phyloP scores from a whole-genome alignment of 2,888 invertebrate genomes.

The Trissoscelio sp. region DNA sequence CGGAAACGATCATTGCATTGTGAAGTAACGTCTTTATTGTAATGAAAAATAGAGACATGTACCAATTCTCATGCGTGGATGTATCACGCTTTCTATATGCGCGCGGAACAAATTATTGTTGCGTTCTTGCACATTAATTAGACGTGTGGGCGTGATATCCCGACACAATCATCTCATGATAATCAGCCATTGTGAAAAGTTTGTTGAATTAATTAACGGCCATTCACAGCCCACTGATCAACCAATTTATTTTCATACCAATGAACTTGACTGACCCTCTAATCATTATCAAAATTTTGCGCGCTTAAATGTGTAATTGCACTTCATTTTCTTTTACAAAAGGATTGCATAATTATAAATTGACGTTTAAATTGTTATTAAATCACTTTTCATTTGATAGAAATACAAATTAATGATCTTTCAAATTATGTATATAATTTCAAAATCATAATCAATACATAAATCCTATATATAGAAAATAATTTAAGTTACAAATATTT shows the following conservation, averaged over 20 bases:
- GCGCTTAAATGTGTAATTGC: too few species aligned
- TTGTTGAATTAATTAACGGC: conserved; percentile 16
- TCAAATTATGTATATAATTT: too few species aligned
- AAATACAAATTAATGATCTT: too few species aligned
- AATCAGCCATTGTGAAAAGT: conserved; percentile 10
- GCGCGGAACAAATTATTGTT: conserved; percentile 29
- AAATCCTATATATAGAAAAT: too few species aligned
- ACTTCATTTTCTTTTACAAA: too few species aligned
- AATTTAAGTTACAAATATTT: too few species aligned
- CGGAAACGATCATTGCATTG: conserved; percentile 38
- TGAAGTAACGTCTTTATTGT: conserved; percentile 45
- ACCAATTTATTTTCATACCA: neutral
- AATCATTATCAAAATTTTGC: too few species aligned
- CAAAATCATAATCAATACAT: too few species aligned
- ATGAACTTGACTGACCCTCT: conserved; percentile 12
- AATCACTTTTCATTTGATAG: too few species aligned
- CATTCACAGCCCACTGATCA: conserved; percentile 11
- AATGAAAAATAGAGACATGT: conserved; percentile 30
- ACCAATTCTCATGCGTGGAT: conserved; percentile 46
- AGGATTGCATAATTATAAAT: too few species aligned
- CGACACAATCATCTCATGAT: conserved; percentile 22
- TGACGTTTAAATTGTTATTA: too few species aligned
- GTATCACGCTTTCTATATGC: conserved; percentile 40
- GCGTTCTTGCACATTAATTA: conserved; percentile 22
- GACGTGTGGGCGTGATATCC: conserved; percentile 14